Base-by-base conservation (phyloP, 2,113 vertebrate species). In the Recurvirostra avosetta region DNA sequence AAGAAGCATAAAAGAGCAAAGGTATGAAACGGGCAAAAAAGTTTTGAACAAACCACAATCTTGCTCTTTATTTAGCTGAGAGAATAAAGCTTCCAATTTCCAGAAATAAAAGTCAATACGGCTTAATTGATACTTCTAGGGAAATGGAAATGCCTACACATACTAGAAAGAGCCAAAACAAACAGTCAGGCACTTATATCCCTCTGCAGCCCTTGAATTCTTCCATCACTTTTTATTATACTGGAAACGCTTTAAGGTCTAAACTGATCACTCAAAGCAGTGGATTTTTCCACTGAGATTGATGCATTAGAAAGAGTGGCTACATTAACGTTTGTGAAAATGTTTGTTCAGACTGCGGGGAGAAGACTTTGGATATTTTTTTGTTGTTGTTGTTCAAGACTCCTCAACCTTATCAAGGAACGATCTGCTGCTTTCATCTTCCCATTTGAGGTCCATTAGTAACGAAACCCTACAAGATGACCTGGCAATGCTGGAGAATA, bases 81-180 rank as follows among this genome's bases (percentile, higher is more conserved):
- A 92, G 92, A 91, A 94, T 38, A 90, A 95, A 88, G 93, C 92
- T 93, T 94, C 79, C 94, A 76, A 93, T 95, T 96, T 94, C 92
- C 96, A 96, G 93, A 94, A 95, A 96, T 84, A 97, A 96, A 96
- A 93, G 94, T 96, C 93, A 88, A 90, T 96, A 86, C 4, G 45
- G 88, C 65, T 78, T 96, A 97, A 97, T 91, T 97, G 94, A 96
- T 97, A 96, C 82, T 96, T 88, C 49, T 72, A 71, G 72, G 70
- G 91, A 96, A 96, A 96, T 97, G 97, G 94, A 97, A 97, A 97
- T 97, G 94, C 94, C 94, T 91, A 92, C 93, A 88, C 72, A 32
- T 36, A 36, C 56, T 22, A 4, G 61, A 41, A 59, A 49, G 61
- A 75, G 96, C 96, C 95, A 97, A 94, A 96, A n/a, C 84, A 97